These are phyloP conservation scores for Alauda arvensis DNA, from an alignment of 2,797 vertebrate genomes.

Conservation along the genomic window DNA sequence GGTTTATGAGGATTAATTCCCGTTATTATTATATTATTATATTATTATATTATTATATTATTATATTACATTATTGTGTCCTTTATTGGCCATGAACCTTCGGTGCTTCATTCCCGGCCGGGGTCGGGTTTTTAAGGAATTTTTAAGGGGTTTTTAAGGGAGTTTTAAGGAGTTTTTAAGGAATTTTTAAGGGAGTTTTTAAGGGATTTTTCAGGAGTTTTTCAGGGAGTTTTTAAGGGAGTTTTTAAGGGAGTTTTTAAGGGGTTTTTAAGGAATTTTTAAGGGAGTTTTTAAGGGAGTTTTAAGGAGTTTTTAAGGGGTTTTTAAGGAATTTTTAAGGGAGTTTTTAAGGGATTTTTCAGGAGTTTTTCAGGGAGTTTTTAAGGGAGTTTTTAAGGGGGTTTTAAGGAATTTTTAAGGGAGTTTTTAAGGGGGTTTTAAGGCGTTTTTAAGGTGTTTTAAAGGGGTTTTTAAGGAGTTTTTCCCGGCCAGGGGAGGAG, in stretches of 20 bases:
- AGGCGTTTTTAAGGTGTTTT: no score
- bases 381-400: no score
- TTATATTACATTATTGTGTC: no score
- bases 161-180: background rate
- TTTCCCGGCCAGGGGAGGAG: background rate
- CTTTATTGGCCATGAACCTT: conserved; percentile 30
- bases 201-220: no score
- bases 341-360: background rate
- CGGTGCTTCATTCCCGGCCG: conserved; percentile 14
- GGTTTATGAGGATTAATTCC: background rate
- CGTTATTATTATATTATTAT: no score
- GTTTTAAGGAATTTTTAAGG: no score
- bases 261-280: no score
- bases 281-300: no score
- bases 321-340: background rate
- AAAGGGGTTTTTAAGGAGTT: background rate
- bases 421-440: no score
- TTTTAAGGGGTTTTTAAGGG: background rate
- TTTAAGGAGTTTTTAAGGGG: background rate
- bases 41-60: no score
- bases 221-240: no score
- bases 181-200: background rate
- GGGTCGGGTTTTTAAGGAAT: background rate
- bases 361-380: background rate
- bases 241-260: no score